Conservation (phyloP, 2,113 vertebrate genomes). For the Colossoma macropomum region DNA sequence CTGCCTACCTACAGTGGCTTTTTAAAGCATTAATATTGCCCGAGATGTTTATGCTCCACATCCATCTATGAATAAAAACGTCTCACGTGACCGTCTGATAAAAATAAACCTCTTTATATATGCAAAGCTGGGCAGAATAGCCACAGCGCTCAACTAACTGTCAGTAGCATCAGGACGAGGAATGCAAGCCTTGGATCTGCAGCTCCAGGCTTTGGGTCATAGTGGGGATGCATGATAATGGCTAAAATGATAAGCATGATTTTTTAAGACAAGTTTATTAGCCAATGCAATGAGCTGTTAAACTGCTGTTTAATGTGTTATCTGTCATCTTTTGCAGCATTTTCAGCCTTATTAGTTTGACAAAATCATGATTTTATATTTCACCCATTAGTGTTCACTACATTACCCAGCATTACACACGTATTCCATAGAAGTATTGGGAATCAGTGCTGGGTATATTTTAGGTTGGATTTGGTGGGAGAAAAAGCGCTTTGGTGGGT, state of each 20-base stretch:
- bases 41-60: not conserved
- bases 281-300: too few relatives aligned
- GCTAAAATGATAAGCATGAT: not conserved
- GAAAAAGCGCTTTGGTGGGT: too few relatives aligned
- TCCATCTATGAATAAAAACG: not conserved
- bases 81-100: not conserved
- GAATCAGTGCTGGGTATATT: too few relatives aligned
- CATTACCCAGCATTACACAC: too few relatives aligned
- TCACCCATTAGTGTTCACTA: too few relatives aligned
- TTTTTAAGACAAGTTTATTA: too few relatives aligned
- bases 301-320: too few relatives aligned
- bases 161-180: not conserved
- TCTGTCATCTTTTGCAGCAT: too few relatives aligned
- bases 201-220: not conserved
- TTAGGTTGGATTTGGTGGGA: too few relatives aligned
- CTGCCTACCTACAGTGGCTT: not conserved
- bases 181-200: not conserved
- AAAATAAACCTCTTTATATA: conserved; percentile 22
- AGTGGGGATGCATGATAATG: not conserved
- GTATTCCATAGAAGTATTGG: too few relatives aligned
- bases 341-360: too few relatives aligned
- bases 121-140: conserved; percentile 4
- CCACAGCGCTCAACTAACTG: not conserved
- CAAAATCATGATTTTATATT: too few relatives aligned
- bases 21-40: not conserved